Base-by-base conservation (phyloP, 2,888 invertebrate genomes). In the Gnatocerus cornutus region DNA sequence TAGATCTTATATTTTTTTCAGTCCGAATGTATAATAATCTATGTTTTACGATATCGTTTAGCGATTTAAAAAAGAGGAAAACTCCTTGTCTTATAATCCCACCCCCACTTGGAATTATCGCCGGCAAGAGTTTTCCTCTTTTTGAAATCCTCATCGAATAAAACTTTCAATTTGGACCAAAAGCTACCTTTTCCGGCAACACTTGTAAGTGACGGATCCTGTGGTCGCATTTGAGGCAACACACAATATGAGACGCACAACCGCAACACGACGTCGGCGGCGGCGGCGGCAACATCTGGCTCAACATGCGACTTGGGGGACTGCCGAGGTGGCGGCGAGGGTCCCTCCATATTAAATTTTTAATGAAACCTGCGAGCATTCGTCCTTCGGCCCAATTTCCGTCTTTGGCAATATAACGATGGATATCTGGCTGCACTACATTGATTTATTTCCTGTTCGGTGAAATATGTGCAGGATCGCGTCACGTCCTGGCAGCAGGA, bases 361-460 rank as follows among this genome's bases (percentile, higher is more conserved):
- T 79, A 79, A 79, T 79, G 78, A 77, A 79, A 79, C 74, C 59
- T 50, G 56, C 12, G 29, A 8, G 45, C 43, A 56, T 56, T 56
- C 56, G 55, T 37, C 45, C 45, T 16, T 41, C 62, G 62, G 65
- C 56, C 65, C 56, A 65, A 46, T 65, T 64, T 65, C 65, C 55
- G 48, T 29, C 63, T 67, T 72, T 74, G 73, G 78, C 77, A 80
- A 81, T 81, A 80, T 78, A 79, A 76, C 75, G 80, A 69, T 69
- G 78, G 80, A 82, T 82, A 83, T 83, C 82, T 79, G 76, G 53
- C 75, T 74, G 74, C 76, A 75, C 73, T 77, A 80, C 83, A 83
- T 83, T 83, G 84, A 84, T 84, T 84, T 84, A 83, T 84, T 79
- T 79, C 76, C 78, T 77, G 74, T 81, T 77, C 79, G 82, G 79